Percentiles rank a stretch among this genome's conserved stretches.
These are phyloP conservation scores for Gari tellinella DNA, from an alignment of 2,888 invertebrate genomes.

Conservation along the genomic window DNA sequence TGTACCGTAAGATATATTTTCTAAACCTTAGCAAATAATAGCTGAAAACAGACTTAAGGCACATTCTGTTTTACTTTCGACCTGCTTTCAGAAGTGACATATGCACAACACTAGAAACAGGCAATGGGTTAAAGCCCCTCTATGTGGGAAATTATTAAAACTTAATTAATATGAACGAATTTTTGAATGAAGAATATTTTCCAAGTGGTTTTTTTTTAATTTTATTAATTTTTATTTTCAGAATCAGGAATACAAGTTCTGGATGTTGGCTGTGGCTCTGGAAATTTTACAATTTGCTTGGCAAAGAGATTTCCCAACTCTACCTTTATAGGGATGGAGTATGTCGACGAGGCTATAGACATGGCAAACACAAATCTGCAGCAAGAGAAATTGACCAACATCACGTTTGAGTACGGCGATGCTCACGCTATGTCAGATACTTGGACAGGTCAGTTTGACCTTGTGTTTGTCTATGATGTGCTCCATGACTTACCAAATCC, in stretches of 20 bases:
- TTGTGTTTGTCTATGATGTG: slow-evolving; percentile 38
- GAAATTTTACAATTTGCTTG: slow-evolving; percentile 26
- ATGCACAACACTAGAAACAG: no score
- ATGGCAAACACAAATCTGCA: slow-evolving; percentile 5
- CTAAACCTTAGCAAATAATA: no score
- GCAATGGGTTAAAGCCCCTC: no score
- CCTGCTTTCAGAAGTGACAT: no score
- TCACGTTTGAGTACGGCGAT: slow-evolving; percentile 22
- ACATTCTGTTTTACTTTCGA: no score
- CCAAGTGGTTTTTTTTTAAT: no score
- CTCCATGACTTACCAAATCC: slow-evolving; percentile 41
- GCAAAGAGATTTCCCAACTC: slow-evolving; percentile 50
- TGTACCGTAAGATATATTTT: no score
- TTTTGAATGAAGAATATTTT: no score
- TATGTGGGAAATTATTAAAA: no score
- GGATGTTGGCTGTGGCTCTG: slow-evolving; percentile 45
- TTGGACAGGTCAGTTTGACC: slow-evolving; percentile 34
- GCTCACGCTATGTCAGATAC: slow-evolving; percentile 22
- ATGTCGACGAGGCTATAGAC: slow-evolving; percentile 10
- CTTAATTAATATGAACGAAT: no score
- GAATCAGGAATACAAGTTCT: slow-evolving; percentile 39
- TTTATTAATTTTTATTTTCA: slow-evolving; percentile 14
- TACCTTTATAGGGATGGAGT: slow-evolving; percentile 34
- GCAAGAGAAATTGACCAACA: slow-evolving; percentile 15
- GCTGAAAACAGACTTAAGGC: no score